Evolutionary conservation across 2,888 invertebrate genomes (phyloP).

Genomic region (Aspidiotus rigidus): DNA sequence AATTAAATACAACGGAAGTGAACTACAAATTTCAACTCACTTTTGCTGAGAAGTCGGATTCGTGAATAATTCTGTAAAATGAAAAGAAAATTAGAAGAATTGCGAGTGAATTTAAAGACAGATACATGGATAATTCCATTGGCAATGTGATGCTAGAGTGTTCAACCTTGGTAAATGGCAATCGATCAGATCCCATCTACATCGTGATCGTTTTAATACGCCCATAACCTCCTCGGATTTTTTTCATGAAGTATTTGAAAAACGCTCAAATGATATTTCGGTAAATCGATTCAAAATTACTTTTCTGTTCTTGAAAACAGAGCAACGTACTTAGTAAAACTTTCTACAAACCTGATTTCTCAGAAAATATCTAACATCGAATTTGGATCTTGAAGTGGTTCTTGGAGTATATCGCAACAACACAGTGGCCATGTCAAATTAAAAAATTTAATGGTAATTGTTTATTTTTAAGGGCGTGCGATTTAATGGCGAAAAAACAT

Average conservation of each 20-base stretch:
- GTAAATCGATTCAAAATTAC: too few species aligned
- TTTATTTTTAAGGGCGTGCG: too few species aligned
- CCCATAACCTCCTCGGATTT: neutral
- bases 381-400: constrained; percentile 11
- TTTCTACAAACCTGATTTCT: constrained; percentile 13
- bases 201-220: neutral
- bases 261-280: too few species aligned
- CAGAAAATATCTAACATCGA: constrained; percentile 15
- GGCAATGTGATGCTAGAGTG: neutral
- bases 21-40: neutral
- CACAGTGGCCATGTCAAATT: constrained; percentile 11
- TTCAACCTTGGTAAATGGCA: neutral
- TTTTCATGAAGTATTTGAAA: neutral
- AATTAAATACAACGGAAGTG: neutral
- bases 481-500: too few species aligned
- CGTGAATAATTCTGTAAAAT: neutral
- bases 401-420: constrained; percentile 9
- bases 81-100: neutral
- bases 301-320: too few species aligned
- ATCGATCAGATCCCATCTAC: neutral
- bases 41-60: neutral
- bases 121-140: neutral
- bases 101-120: neutral
- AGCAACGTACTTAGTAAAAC: neutral
- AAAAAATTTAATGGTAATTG: too few species aligned